Percentiles rank a stretch among this genome's conserved stretches.
phyloP scores from a whole-genome alignment of 2,797 vertebrate genomes.

The Rhinella marina region DNA sequence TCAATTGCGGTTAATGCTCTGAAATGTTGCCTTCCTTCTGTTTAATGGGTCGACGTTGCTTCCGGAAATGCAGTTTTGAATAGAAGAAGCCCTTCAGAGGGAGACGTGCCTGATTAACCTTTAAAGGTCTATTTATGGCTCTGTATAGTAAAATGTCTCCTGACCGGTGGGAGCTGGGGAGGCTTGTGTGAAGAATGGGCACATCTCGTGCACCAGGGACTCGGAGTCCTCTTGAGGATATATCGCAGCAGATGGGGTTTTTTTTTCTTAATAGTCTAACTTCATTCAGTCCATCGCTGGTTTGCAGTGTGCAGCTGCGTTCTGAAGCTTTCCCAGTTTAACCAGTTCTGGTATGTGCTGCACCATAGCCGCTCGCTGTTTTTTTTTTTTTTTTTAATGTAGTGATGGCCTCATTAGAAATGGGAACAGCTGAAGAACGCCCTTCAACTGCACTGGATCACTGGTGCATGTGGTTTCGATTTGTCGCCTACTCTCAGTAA shows the following conservation, averaged over 20 bases:
- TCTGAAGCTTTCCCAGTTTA: not conserved
- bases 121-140: conserved; percentile 42
- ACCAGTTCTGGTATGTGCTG: not conserved
- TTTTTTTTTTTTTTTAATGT: not conserved
- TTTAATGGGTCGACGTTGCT: conserved; percentile 46
- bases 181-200: not conserved
- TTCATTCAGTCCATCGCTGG: conserved; percentile 1
- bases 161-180: not conserved
- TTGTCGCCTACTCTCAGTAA: not conserved
- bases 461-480: not conserved
- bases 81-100: conserved; percentile 1
- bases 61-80: conserved; percentile 10
- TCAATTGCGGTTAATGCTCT: conserved; percentile 36
- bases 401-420: not conserved
- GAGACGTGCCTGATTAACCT: conserved; percentile 35
- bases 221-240: not conserved
- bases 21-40: conserved; percentile 23
- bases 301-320: not conserved
- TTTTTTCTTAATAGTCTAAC: conserved; percentile 8
- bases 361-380: not conserved
- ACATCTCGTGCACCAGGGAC: not conserved
- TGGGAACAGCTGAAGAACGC: not conserved
- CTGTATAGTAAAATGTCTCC: conserved; percentile 8
- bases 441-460: conserved; percentile 3
- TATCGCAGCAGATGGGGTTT: conserved; percentile 20